These are phyloP conservation scores for Chirona hameri DNA, from an alignment of 2,888 invertebrate genomes.

Conservation along the genomic window DNA sequence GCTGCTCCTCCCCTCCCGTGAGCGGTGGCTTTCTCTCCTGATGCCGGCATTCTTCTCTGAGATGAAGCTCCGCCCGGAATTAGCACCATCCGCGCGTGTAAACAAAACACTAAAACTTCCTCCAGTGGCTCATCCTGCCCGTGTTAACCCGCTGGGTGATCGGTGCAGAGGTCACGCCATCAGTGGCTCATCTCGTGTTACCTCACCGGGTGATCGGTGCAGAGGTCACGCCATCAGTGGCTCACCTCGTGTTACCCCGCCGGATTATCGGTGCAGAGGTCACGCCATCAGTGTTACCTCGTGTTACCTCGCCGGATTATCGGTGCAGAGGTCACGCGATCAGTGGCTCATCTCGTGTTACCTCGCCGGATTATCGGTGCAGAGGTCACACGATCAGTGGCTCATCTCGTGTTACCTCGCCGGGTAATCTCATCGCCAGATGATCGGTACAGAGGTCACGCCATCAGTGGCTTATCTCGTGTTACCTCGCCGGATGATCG, in stretches of 20 bases:
- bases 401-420: background rate
- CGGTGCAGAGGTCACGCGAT: too few relatives aligned
- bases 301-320: too few relatives aligned
- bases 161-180: background rate
- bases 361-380: too few relatives aligned
- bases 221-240: background rate
- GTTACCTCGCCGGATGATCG: background rate
- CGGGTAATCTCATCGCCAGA: too few relatives aligned
- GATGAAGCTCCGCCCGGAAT: background rate
- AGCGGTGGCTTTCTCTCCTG: too few relatives aligned
- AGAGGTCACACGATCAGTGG: too few relatives aligned
- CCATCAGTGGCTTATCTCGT: background rate
- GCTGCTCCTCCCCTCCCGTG: too few relatives aligned
- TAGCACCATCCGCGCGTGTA: background rate
- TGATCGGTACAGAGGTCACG: background rate
- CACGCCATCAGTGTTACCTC: too few relatives aligned
- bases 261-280: background rate
- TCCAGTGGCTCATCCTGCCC: background rate
- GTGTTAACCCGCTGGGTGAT: background rate
- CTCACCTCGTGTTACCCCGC: background rate
- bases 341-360: too few relatives aligned
- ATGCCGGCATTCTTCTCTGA: too few relatives aligned
- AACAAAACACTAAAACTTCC: slow-evolving; percentile 9
- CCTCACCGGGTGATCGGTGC: background rate
- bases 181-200: background rate